Conservation (phyloP, 64 coral and sea anemone species). For the Dendronephthya gigantea region DNA sequence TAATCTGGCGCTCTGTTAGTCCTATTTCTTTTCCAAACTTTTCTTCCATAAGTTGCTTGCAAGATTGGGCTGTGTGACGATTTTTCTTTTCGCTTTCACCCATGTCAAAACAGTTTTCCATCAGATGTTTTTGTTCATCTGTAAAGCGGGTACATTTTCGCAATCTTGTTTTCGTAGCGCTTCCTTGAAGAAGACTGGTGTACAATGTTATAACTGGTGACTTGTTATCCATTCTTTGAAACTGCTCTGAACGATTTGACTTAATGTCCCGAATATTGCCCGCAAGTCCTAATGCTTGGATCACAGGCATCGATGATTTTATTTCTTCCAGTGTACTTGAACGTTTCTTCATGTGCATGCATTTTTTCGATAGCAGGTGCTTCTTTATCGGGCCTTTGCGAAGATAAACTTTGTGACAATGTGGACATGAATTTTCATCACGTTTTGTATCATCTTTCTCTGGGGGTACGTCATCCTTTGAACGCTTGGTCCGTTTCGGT, state of each 20-base stretch:
- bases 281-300: not conserved
- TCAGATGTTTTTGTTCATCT: not conserved
- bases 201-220: not conserved
- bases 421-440: too few species aligned
- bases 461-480: not conserved
- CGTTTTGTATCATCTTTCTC: not conserved
- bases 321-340: slow-evolving; percentile 34
- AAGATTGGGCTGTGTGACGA: not conserved
- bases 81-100: not conserved
- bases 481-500: slow-evolving; percentile 18
- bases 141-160: not conserved
- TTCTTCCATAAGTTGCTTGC: not conserved
- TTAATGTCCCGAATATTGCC: not conserved
- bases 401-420: too few species aligned
- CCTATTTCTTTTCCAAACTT: not conserved
- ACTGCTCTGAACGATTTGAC: not conserved
- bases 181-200: not conserved
- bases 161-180: not conserved
- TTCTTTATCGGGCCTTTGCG: too few species aligned
- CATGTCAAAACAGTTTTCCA: not conserved
- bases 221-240: too few species aligned
- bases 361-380: slow-evolving; percentile 14
- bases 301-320: not conserved
- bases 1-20: too few species aligned
- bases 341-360: slow-evolving; percentile 27